These are phyloP conservation scores for Lipophrys pholis DNA, from an alignment of 2,113 vertebrate species.

Conservation along the genomic window DNA sequence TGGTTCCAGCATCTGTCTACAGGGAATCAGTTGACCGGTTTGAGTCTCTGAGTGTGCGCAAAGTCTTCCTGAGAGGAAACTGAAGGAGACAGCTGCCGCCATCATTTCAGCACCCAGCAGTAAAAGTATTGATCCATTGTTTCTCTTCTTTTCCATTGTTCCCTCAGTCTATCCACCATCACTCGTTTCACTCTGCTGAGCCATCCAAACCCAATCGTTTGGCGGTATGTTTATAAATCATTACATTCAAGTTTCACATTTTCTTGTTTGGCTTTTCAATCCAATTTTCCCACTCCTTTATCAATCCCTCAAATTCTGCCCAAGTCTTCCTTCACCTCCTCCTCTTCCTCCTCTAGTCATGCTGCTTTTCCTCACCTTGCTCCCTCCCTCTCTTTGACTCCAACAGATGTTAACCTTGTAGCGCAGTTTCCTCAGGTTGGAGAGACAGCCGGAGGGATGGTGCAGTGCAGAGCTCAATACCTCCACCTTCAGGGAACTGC, in stretches of 20 bases:
- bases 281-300: too few relatives aligned
- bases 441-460: constrained; percentile 28
- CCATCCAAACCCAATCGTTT: not conserved
- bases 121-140: constrained; percentile 72
- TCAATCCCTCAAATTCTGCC: too few relatives aligned
- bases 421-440: constrained; percentile 72
- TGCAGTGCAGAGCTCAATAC: constrained; percentile 69
- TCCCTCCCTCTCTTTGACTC: constrained; percentile 48
- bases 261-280: too few relatives aligned
- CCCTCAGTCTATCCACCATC: constrained; percentile 28
- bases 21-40: not conserved
- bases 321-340: too few relatives aligned
- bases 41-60: constrained; percentile 25
- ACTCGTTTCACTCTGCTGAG: constrained; percentile 13
- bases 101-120: constrained; percentile 66
- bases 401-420: constrained; percentile 80
- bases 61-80: constrained; percentile 52
- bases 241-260: too few relatives aligned
- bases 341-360: too few relatives aligned
- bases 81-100: constrained; percentile 75
- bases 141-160: constrained; percentile 52
- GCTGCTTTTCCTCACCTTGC: constrained; percentile 5
- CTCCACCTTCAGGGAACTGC: constrained; percentile 63
- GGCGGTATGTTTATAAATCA: not conserved
- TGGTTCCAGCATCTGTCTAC: constrained; percentile 1